phyloP scores from a whole-genome alignment of 2,888 invertebrate genomes.

The Napeogenes sylphis region DNA sequence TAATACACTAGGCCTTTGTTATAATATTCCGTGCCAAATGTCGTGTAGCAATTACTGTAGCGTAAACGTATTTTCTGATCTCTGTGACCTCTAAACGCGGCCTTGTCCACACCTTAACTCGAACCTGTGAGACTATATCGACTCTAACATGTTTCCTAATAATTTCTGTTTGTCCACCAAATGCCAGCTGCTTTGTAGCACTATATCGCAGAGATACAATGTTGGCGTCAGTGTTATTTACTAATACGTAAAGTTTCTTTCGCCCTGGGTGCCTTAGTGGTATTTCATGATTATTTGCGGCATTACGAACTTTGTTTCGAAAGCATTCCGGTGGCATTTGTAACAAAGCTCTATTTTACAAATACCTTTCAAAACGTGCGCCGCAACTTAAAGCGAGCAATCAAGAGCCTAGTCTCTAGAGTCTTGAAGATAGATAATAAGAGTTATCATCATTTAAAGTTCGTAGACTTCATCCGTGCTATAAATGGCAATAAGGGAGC shows the following conservation, averaged over 20 bases:
- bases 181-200: conserved; percentile 55
- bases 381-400: neutral
- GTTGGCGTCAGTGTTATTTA: conserved; percentile 32
- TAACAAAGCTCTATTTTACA: conserved; percentile 23
- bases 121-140: conserved; percentile 46
- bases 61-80: conserved; percentile 16
- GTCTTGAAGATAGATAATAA: neutral
- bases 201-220: conserved; percentile 37
- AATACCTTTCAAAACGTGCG: conserved; percentile 19
- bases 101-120: conserved; percentile 45
- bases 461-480: too few species aligned
- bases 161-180: conserved; percentile 56
- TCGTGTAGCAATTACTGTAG: neutral
- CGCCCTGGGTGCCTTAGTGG: conserved; percentile 30
- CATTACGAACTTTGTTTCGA: conserved; percentile 38
- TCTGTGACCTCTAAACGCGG: conserved; percentile 33
- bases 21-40: neutral
- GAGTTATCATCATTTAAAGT: neutral
- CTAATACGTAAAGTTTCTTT: neutral
- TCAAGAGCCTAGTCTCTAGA: neutral
- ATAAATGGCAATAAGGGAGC: too few species aligned
- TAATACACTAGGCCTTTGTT: neutral
- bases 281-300: conserved; percentile 41
- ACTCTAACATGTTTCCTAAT: conserved; percentile 48
- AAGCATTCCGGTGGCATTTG: conserved; percentile 26